Evolutionary conservation across 1,140 invertebrate species (phyloP), one percentile per base, ranked within the genome.

Genomic region (Eumaeus atala): DNA sequence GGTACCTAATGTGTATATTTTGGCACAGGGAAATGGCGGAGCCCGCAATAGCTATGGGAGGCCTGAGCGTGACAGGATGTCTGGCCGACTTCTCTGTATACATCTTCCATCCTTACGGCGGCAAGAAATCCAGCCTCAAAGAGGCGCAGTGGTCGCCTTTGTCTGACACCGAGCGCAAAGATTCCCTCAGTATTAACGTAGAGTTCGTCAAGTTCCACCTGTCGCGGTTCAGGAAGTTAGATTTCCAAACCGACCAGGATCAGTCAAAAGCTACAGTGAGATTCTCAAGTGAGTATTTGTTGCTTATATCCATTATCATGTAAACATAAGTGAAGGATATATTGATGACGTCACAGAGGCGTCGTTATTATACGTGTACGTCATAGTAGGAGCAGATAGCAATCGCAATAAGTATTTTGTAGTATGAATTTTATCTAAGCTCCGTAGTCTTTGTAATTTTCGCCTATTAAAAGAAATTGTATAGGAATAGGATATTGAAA

Each of bases 131-230:
- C 6, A 92, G 92, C 71, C 75, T 93, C 2, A 95, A 95, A 82
- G 94, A 95, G 81, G 90, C 92, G 0, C 94, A 95, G 70, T 96
- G 95, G 92, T 95, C 94, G 4, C 95, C 95, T 0, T 85, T 96
- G 6, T 92, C 94, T 0, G 96, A 97, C 69, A 93, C 93, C 59
- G 96, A 98, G 72, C 89, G 97, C 14, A 98, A 98, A 82, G 97
- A 98, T 89, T 98, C 97, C 0, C 88, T 99, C 7, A 97, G 95
- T 74, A 94, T 98, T 10, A 98, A 98, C 81, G 96, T 99, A 0
- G 97, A 98, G 84, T 98, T 98, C 84, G 96, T 99, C 3, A 98
- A 98, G 82, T 95, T 98, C 66, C 96, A 98, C 81, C 91, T 99
- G 10, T 97, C 96, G 0, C 87, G 97, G 59, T 95, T 94, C 49